Conservation (phyloP, 2,113 vertebrate species). For the Apodemus speciosus region DNA sequence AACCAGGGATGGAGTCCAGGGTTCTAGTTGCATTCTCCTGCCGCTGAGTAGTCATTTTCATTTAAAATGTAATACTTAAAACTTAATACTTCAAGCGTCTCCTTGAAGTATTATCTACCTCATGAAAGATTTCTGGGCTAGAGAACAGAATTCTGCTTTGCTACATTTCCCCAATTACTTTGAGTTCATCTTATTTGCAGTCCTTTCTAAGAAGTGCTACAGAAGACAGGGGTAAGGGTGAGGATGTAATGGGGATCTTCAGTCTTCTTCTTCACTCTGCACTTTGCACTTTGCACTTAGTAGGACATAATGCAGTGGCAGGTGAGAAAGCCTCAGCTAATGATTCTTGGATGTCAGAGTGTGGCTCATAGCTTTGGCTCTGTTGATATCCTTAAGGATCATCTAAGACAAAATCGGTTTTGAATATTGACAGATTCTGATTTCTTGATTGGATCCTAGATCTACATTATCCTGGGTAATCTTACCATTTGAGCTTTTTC, state of each 20-base stretch:
- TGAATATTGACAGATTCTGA: not conserved
- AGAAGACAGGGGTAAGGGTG: not conserved
- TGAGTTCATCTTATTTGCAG: not conserved
- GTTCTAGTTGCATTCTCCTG: not conserved
- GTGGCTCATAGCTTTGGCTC: not conserved
- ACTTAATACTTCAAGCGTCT: not conserved
- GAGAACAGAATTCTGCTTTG: not conserved
- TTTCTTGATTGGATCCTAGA: not conserved
- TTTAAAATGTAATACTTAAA: not conserved
- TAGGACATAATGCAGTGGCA: not conserved
- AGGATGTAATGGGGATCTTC: not conserved
- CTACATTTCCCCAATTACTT: not conserved
- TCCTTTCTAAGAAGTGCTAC: not conserved
- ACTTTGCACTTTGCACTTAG: not conserved
- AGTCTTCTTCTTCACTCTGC: not conserved
- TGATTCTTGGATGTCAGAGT: not conserved
- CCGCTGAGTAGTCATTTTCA: not conserved
- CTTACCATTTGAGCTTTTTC: slow-evolving; percentile 84
- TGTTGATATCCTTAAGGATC: not conserved
- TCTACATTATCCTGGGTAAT: not conserved
- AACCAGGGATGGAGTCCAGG: not conserved
- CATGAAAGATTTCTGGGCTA: not conserved
- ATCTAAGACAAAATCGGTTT: not conserved
- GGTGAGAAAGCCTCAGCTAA: not conserved
- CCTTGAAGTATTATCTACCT: not conserved